These are phyloP conservation scores for Daphoenositta chrysoptera DNA, from an alignment of 2,113 vertebrate genomes.

Conservation along the genomic window DNA sequence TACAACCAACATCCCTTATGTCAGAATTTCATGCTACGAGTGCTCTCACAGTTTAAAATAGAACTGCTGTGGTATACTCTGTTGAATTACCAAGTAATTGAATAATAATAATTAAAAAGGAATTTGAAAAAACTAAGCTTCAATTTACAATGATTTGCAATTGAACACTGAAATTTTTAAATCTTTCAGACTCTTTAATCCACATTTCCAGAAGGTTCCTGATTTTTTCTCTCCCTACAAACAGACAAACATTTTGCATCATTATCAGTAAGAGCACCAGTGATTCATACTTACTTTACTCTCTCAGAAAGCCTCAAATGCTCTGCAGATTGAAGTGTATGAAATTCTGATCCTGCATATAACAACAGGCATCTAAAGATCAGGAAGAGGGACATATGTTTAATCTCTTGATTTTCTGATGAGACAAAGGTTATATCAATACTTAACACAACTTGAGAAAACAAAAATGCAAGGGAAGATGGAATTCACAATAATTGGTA, in stretches of 20 bases:
- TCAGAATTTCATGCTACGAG: background rate
- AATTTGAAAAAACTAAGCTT: background rate
- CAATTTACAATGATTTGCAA: background rate
- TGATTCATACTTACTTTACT: background rate
- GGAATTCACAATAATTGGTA: background rate
- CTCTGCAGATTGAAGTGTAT: background rate
- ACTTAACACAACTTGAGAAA: background rate
- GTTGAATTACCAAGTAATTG: background rate
- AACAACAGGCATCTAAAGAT: background rate
- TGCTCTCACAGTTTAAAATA: background rate
- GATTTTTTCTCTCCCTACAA: background rate
- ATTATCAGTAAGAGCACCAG: background rate
- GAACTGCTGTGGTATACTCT: background rate
- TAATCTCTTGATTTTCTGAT: background rate
- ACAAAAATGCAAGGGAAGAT: background rate
- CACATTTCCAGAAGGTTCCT: background rate
- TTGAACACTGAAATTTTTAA: background rate
- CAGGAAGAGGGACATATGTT: background rate
- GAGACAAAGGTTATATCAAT: background rate
- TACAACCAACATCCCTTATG: background rate
- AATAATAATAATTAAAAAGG: background rate
- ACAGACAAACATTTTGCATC: background rate
- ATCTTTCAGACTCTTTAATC: background rate
- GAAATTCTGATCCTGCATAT: background rate
- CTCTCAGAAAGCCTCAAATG: background rate